Evolutionary conservation across 1,140 invertebrate species (phyloP), one percentile per base, ranked within the genome.

Genomic region (Lordiphosa clarofinis): DNA sequence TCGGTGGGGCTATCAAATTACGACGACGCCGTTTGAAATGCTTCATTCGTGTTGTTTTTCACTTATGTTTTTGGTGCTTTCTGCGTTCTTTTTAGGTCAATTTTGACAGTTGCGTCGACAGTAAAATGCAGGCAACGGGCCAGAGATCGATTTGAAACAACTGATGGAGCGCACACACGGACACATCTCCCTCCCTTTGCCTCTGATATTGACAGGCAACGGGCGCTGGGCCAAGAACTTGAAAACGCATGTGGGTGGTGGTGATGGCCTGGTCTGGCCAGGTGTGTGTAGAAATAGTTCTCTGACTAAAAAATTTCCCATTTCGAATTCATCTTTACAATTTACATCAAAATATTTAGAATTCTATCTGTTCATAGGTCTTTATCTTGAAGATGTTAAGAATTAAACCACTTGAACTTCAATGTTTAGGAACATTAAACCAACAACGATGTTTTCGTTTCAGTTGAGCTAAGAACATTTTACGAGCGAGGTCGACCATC

Each of bases 191-290:
- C 33, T 15, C 9, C 28, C 1, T 13, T 12, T 39, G 7, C 39
- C 24, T 33, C 28, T 7, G 24, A 11, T 39, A 38, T 56, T 71
- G 66, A 79, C 68, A 58, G 57, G 52, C 57, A 38, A 68, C 76
- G 75, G 75, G 75, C 75, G 54, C 55, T 79, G 75, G 75, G 75
- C 75, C 75, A 81, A 81, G 75, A 81, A 81, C 75, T 81, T 81
- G 75, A 81, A 81, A 81, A 60, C 54, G 13, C 36, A 35, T 46
- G 43, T 52, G 44, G 76, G 70, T 46, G 33, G 40, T 19, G n/a
- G n/a, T n/a, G n/a, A n/a, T n/a, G n/a, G n/a, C n/a, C n/a, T 19
- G 19, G 19, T 2, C 19, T 1, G 8, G 37, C 12, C 40, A 15
- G 35, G 36, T 43, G 46, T 24, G 24, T 24, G 24, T 24, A 24